These are phyloP conservation scores for Patagioenas fasciata DNA, from an alignment of 2,113 vertebrate species.

Conservation along the genomic window DNA sequence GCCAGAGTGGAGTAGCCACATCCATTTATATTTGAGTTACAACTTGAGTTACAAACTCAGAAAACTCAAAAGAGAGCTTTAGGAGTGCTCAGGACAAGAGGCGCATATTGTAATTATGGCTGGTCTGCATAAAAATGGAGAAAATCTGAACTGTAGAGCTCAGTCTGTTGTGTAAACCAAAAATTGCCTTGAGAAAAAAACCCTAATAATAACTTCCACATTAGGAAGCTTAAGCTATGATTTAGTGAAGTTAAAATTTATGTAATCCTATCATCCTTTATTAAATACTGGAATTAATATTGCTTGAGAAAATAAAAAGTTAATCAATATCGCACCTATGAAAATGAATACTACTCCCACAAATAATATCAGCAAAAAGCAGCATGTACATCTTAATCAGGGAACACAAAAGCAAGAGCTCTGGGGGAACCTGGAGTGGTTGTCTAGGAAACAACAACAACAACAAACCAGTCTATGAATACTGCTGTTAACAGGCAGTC, in stretches of 20 bases:
- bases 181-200: conserved; percentile 7
- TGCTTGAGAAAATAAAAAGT: conserved; percentile 41
- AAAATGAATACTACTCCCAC: conserved; percentile 28
- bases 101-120: background rate
- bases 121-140: conserved; percentile 1
- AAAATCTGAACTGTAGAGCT: background rate
- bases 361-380: conserved; percentile 37
- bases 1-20: background rate
- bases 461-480: background rate
- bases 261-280: conserved; percentile 39
- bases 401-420: conserved; percentile 34
- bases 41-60: background rate
- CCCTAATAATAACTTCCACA: background rate
- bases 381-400: conserved; percentile 30
- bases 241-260: conserved; percentile 47
- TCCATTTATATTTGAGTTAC: background rate
- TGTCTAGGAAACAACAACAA: conserved; percentile 52
- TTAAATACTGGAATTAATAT: conserved; percentile 30
- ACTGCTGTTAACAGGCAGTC: conserved; percentile 18
- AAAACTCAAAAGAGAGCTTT: background rate
- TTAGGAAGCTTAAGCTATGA: background rate
- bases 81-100: background rate
- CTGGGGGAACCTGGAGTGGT: conserved; percentile 36
- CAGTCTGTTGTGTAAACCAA: conserved; percentile 21
- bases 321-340: conserved; percentile 11